Evolutionary conservation across 92 coral and sea anemone species (phyloP).

Genomic region (Zoanthus solanderi): DNA sequence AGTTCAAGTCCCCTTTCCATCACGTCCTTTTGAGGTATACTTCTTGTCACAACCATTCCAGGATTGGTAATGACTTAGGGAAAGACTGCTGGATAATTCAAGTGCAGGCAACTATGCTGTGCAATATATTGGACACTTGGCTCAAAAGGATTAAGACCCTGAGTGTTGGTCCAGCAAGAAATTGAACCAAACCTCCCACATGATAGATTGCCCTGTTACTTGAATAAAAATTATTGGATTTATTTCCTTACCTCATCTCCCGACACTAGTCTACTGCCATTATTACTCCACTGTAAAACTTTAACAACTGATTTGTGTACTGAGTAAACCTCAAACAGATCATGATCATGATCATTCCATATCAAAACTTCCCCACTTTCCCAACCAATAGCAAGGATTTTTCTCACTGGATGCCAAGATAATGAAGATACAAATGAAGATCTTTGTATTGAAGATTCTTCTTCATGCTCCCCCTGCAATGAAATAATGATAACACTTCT

Average conservation of each 20-base stretch:
- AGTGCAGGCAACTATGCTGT: too few relatives aligned
- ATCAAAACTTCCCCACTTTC: conserved; percentile 89
- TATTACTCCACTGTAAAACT: conserved; percentile 83
- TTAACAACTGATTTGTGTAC: conserved; percentile 76
- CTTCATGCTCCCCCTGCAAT: conserved; percentile 89
- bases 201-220: too few relatives aligned
- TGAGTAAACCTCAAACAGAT: conserved; percentile 82
- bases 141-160: too few relatives aligned
- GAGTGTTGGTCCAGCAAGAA: too few relatives aligned
- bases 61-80: too few relatives aligned
- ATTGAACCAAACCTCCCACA: too few relatives aligned
- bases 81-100: too few relatives aligned
- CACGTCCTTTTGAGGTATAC: too few relatives aligned
- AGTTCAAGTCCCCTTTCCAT: too few relatives aligned
- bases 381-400: conserved; percentile 96
- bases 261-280: conserved; percentile 84
- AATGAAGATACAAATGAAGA: conserved; percentile 84
- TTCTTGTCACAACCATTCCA: too few relatives aligned
- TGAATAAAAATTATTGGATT: too few relatives aligned
- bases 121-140: too few relatives aligned
- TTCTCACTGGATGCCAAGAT: conserved; percentile 97
- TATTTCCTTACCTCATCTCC: conserved; percentile 79
- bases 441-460: conserved; percentile 94
- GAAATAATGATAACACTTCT: not conserved
- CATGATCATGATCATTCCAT: conserved; percentile 99